phyloP scores from a whole-genome alignment of 2,888 invertebrate species.

The Lasioglossum zephyrum region DNA sequence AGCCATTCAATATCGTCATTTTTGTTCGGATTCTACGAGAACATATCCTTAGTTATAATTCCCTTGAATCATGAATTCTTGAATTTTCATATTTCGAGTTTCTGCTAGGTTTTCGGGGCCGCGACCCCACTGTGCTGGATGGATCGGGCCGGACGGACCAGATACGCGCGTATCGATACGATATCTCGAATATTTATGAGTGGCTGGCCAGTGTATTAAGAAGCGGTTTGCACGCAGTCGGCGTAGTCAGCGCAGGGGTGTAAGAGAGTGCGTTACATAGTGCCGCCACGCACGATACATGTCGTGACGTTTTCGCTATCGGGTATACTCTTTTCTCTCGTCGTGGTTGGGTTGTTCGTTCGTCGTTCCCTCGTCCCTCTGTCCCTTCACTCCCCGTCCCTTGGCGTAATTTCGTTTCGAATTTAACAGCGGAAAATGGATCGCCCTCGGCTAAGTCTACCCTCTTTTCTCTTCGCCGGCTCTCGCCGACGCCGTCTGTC shows the following conservation, averaged over 20 bases:
- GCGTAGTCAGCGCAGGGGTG: conserved; percentile 42
- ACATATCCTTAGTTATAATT: too few relatives aligned
- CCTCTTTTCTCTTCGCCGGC: background rate
- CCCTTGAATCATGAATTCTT: too few relatives aligned
- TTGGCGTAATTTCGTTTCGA: conserved; percentile 26
- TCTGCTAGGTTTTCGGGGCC: too few relatives aligned
- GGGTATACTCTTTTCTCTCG: background rate
- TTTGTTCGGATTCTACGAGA: too few relatives aligned
- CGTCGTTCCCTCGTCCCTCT: background rate
- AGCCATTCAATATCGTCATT: too few relatives aligned
- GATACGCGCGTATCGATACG: conserved; percentile 56
- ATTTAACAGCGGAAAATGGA: conserved; percentile 71
- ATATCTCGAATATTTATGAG: conserved; percentile 75
- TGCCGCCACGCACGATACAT: conserved; percentile 79
- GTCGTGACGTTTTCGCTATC: conserved; percentile 75
- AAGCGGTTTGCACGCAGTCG: conserved; percentile 48
- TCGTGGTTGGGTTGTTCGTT: background rate
- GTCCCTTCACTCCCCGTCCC: background rate
- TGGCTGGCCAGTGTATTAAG: conserved; percentile 46
- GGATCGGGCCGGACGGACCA: background rate
- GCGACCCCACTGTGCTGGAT: too few relatives aligned
- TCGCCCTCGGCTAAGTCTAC: conserved; percentile 70
- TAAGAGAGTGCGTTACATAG: conserved; percentile 77
- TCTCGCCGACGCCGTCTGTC: background rate
- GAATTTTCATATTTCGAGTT: too few relatives aligned